A percentile compares a stretch with the other conserved stretches of the same genome.
phyloP scores from a whole-genome alignment of 2,113 vertebrate species.

The Nothobranchius furzeri region DNA sequence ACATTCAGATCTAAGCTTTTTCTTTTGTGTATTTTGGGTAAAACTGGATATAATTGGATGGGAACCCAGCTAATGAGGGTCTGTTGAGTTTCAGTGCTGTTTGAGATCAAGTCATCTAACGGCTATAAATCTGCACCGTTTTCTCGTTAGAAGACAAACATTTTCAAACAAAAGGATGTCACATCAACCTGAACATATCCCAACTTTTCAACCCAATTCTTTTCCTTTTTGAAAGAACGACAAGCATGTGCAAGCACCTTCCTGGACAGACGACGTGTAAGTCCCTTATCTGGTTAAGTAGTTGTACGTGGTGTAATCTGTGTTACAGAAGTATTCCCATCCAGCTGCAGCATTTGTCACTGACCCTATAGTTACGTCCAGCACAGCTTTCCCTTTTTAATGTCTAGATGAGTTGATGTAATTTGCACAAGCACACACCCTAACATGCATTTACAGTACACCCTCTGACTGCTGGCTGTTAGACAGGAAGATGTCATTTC shows the following conservation, averaged over 20 bases:
- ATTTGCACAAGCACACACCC: slow-evolving; percentile 23
- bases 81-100: too few relatives aligned
- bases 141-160: too few relatives aligned
- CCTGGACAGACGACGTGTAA: slow-evolving; percentile 55
- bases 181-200: neutral
- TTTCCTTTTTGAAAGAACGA: slow-evolving; percentile 43
- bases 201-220: neutral
- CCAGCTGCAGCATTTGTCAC: slow-evolving; percentile 20
- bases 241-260: slow-evolving; percentile 28
- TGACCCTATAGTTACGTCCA: slow-evolving; percentile 14
- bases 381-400: slow-evolving; percentile 34
- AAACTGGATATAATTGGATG: too few relatives aligned
- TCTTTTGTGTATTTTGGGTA: too few relatives aligned
- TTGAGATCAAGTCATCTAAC: too few relatives aligned
- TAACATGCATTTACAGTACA: slow-evolving; percentile 54
- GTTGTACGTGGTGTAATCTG: slow-evolving; percentile 19
- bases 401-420: slow-evolving; percentile 42
- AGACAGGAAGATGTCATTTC: slow-evolving; percentile 62
- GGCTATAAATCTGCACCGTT: too few relatives aligned
- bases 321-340: slow-evolving; percentile 14
- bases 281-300: slow-evolving; percentile 35
- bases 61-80: too few relatives aligned
- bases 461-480: slow-evolving; percentile 40
- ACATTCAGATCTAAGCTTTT: too few relatives aligned
- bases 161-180: neutral